Conservation (phyloP, 2,888 invertebrate genomes). For the Cephus spinipes region DNA sequence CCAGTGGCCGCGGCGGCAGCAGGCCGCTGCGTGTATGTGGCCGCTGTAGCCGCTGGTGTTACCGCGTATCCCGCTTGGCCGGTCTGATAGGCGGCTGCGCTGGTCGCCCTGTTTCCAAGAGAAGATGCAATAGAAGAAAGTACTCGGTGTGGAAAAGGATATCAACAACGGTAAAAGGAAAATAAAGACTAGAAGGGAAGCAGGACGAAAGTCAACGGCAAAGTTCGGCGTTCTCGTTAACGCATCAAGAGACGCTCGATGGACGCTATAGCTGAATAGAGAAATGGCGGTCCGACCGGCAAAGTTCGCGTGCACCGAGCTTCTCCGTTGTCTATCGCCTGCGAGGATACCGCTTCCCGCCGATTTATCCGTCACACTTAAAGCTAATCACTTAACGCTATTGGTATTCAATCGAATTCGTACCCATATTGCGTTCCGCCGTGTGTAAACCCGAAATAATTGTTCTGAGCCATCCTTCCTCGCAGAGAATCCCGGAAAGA, state of each 20-base stretch:
- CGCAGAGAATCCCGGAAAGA: conserved; percentile 64
- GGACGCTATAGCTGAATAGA: conserved; percentile 30
- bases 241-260: conserved; percentile 42
- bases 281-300: conserved; percentile 59
- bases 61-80: conserved; percentile 88
- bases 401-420: conserved; percentile 61
- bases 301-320: conserved; percentile 48
- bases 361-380: conserved; percentile 37
- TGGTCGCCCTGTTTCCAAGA: conserved; percentile 70
- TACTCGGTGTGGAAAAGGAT: conserved; percentile 31
- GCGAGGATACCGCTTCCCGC: conserved; percentile 29
- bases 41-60: conserved; percentile 84
- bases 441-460: conserved; percentile 95
- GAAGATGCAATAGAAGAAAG: conserved; percentile 18
- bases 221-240: neutral
- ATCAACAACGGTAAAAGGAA: conserved; percentile 19
- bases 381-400: conserved; percentile 46
- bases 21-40: conserved; percentile 86
- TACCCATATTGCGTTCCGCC: conserved; percentile 93
- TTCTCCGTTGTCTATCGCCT: conserved; percentile 28
- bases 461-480: conserved; percentile 85
- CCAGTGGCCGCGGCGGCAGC: conserved; percentile 81
- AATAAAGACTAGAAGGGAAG: conserved; percentile 50
- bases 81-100: conserved; percentile 85
- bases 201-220: neutral